A percentile compares a stretch with the other conserved stretches of the same genome.
phyloP scores from a whole-genome alignment of 1,140 invertebrate genomes.

The Sminthurinus signatus region DNA sequence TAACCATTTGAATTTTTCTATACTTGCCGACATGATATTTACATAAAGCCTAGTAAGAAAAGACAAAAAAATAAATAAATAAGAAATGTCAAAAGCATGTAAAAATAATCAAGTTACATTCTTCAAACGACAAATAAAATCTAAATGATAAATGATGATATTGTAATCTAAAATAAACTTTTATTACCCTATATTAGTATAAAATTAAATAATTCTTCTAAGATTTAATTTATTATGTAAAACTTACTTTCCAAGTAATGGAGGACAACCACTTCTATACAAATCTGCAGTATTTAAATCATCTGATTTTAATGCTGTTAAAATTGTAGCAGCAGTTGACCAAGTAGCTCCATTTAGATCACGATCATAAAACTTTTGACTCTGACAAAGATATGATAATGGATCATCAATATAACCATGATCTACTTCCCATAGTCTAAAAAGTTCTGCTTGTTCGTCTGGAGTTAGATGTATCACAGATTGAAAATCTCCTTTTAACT shows the following conservation, averaged over 20 bases:
- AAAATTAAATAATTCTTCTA: too few species aligned
- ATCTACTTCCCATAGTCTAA: constrained; percentile 26
- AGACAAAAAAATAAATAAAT: neutral
- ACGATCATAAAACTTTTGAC: constrained; percentile 12
- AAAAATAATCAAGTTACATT: too few species aligned
- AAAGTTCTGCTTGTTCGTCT: constrained; percentile 27
- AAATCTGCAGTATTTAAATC: constrained; percentile 15
- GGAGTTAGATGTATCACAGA: constrained; percentile 16
- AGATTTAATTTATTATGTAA: too few species aligned
- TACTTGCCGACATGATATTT: constrained; percentile 10
- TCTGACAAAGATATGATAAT: constrained; percentile 16
- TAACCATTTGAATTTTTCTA: constrained; percentile 3
- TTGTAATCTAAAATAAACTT: too few species aligned
- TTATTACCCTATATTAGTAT: too few species aligned
- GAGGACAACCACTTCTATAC: constrained; percentile 21
- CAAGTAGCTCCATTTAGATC: constrained; percentile 19
- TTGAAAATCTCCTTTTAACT: constrained; percentile 26
- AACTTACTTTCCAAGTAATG: constrained; percentile 24
- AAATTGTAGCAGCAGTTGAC: constrained; percentile 19
- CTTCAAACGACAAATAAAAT: too few species aligned
- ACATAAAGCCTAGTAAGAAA: constrained; percentile 10
- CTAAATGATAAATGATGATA: too few species aligned
- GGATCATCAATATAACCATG: constrained; percentile 19
- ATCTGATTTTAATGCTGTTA: constrained; percentile 16
- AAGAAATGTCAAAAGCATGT: too few species aligned